Evolutionary conservation across 2,113 vertebrate species (phyloP).

Genomic region (Corvus hawaiiensis): DNA sequence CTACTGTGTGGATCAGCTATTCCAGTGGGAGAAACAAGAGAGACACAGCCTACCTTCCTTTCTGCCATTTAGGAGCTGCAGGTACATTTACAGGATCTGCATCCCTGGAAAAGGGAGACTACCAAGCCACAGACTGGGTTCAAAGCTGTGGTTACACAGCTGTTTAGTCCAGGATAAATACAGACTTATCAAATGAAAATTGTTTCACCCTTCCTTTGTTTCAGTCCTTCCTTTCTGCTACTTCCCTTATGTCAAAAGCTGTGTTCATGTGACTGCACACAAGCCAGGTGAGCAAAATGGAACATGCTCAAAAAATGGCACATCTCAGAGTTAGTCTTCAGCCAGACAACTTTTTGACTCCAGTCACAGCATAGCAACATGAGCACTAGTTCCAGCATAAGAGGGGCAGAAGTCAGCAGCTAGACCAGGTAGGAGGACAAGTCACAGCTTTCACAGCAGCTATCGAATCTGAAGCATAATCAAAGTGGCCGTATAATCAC

Average conservation of each 20-base stretch:
- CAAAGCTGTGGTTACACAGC: background rate
- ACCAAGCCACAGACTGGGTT: background rate
- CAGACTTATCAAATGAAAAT: background rate
- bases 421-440: background rate
- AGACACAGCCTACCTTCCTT: background rate
- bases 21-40: background rate
- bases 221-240: background rate
- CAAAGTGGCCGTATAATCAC: background rate
- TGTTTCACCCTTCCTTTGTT: background rate
- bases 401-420: background rate
- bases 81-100: background rate
- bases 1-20: background rate
- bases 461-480: background rate
- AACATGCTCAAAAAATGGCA: background rate
- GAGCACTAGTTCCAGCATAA: background rate
- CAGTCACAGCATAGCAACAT: background rate
- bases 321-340: background rate
- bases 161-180: background rate
- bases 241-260: background rate
- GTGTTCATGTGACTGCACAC: fast-evolving
- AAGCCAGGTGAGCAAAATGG: background rate
- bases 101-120: background rate
- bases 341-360: background rate
- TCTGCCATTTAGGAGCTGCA: background rate
- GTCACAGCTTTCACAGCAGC: background rate